Conservation (phyloP, 2,888 invertebrate genomes). For the Strigamia maritima region DNA sequence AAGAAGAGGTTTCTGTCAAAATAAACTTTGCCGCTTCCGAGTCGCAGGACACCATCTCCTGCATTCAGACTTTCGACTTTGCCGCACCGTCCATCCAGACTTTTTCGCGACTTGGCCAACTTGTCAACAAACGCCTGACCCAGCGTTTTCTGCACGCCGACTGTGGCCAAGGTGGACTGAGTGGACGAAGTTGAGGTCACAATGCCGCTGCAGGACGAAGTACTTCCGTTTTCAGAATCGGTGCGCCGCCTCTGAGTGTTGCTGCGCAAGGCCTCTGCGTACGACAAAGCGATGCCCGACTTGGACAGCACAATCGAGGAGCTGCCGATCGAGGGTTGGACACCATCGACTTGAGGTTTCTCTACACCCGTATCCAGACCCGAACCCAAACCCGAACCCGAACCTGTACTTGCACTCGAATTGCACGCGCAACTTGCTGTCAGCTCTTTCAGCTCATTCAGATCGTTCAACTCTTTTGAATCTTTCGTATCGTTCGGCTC, state of each 20-base stretch:
- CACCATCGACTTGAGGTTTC: neutral
- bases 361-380: neutral
- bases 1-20: constrained; percentile 33
- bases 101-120: neutral
- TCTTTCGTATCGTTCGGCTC: neutral
- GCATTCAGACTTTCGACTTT: constrained; percentile 24
- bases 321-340: neutral
- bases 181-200: neutral
- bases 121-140: neutral
- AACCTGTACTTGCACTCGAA: no score
- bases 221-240: neutral
- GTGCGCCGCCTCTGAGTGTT: constrained; percentile 33
- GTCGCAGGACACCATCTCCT: constrained; percentile 11
- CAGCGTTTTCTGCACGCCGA: neutral
- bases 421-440: neutral
- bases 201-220: neutral
- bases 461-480: neutral
- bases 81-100: constrained; percentile 31
- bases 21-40: constrained; percentile 36
- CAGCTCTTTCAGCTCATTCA: neutral
- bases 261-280: constrained; percentile 36
- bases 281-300: constrained; percentile 5
- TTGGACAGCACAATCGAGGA: neutral
- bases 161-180: neutral
- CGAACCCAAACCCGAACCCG: no score